Evolutionary conservation across 1,140 invertebrate genomes (phyloP).

Genomic region (Micrasema longulum): DNA sequence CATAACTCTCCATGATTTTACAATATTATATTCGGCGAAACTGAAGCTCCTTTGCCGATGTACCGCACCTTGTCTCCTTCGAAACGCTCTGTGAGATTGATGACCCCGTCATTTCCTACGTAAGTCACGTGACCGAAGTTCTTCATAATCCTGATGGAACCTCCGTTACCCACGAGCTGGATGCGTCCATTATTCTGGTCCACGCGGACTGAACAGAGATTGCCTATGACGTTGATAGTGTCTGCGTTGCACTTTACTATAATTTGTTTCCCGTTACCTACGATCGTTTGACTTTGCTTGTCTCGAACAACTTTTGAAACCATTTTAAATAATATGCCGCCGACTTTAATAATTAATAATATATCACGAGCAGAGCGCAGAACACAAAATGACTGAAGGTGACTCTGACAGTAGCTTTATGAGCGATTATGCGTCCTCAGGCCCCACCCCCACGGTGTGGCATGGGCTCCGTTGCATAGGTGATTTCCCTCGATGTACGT

Average conservation of each 20-base stretch:
- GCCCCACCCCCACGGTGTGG: too few relatives aligned
- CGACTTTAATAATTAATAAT: too few relatives aligned
- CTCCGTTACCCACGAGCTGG: constrained; percentile 29
- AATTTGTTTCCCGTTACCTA: constrained; percentile 32
- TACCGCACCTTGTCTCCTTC: constrained; percentile 32
- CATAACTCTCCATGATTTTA: too few relatives aligned
- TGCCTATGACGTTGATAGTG: constrained; percentile 22
- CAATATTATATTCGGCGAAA: too few relatives aligned
- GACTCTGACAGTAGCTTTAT: not conserved
- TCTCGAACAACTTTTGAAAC: not conserved
- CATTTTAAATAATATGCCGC: not conserved
- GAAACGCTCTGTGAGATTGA: constrained; percentile 24
- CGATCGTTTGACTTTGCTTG: constrained; percentile 11
- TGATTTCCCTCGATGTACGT: constrained; percentile 12
- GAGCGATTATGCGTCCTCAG: too few relatives aligned
- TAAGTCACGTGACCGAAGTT: constrained; percentile 40
- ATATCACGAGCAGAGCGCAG: not conserved
- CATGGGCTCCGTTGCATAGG: constrained; percentile 10
- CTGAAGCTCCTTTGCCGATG: constrained; percentile 21
- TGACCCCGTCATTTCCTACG: constrained; percentile 30
- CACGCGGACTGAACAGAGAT: constrained; percentile 20
- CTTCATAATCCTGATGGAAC: constrained; percentile 29
- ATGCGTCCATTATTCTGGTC: constrained; percentile 18
- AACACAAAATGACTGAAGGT: not conserved
- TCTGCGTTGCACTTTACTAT: constrained; percentile 10